Evolutionary conservation across 2,888 invertebrate genomes (phyloP).

Genomic region (Spodoptera picta): DNA sequence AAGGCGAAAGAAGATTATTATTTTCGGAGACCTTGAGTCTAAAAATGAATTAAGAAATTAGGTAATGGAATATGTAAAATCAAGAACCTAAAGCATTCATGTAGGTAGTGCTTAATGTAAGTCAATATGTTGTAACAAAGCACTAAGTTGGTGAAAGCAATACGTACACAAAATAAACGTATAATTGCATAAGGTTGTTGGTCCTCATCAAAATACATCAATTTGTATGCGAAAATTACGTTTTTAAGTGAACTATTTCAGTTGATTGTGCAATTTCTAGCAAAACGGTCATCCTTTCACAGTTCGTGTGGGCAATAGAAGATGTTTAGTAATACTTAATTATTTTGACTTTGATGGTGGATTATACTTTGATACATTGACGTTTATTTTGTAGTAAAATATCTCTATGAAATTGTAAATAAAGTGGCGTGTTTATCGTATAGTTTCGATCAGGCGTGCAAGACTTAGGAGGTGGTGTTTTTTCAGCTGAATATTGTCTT

Average conservation of each 20-base stretch:
- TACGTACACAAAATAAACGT: slow-evolving; percentile 1
- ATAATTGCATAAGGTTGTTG: slow-evolving; percentile 50
- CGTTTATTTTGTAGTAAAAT: neutral
- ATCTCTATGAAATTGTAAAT: too few species aligned
- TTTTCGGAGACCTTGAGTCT: too few species aligned
- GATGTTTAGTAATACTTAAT: slow-evolving; percentile 37
- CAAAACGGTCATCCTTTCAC: slow-evolving; percentile 27
- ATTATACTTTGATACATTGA: neutral
- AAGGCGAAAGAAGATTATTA: too few species aligned
- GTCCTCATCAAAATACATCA: slow-evolving; percentile 26
- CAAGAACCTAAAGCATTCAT: too few species aligned
- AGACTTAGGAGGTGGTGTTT: too few species aligned
- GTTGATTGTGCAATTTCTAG: slow-evolving; percentile 15
- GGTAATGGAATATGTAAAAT: too few species aligned
- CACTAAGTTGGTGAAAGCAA: slow-evolving; percentile 45
- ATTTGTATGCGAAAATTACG: slow-evolving; percentile 35
- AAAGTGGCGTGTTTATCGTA: too few species aligned
- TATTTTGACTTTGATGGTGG: slow-evolving; percentile 13
- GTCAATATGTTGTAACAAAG: slow-evolving; percentile 36
- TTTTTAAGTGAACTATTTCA: slow-evolving; percentile 26
- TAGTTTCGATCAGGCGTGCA: too few species aligned
- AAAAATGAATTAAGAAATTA: too few species aligned
- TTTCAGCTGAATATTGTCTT: too few species aligned
- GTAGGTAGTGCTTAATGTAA: slow-evolving; percentile 12
- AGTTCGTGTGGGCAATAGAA: slow-evolving; percentile 22